Conservation (phyloP, 1,140 invertebrate species). For the Aphidius gifuensis region DNA sequence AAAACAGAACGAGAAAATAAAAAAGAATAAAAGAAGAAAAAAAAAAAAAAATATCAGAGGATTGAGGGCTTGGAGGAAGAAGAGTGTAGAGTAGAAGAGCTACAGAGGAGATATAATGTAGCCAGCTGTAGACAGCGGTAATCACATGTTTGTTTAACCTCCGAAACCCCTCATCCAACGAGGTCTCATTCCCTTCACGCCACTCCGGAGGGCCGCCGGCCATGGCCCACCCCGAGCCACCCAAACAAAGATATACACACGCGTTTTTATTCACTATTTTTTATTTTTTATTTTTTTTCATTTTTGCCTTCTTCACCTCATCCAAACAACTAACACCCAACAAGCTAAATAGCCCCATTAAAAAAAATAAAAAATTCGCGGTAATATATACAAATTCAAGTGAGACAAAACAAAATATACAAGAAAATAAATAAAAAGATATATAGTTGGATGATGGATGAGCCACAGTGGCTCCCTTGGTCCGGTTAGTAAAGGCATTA, state of each 20-base stretch:
- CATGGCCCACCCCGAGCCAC: constrained; percentile 49
- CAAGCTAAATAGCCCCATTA: not conserved
- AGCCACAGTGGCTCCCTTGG: constrained; percentile 20
- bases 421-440: too few relatives aligned
- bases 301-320: constrained; percentile 8
- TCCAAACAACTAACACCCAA: constrained; percentile 20
- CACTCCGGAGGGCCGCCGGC: constrained; percentile 39
- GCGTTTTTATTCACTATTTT: constrained; percentile 25
- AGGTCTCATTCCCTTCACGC: constrained; percentile 24
- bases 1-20: not conserved
- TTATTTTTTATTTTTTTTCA: too few relatives aligned
- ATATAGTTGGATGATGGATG: constrained; percentile 41
- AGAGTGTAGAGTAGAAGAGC: constrained; percentile 18
- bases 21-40: constrained; percentile 12
- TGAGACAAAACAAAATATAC: too few relatives aligned
- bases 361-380: too few relatives aligned
- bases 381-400: too few relatives aligned
- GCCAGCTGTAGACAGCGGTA: constrained; percentile 56
- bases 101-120: constrained; percentile 51
- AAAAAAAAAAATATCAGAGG: not conserved
- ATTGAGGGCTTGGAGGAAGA: constrained; percentile 20
- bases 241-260: constrained; percentile 46
- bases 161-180: constrained; percentile 53
- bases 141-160: constrained; percentile 59
- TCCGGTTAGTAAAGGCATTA: constrained; percentile 36